These are phyloP conservation scores for Eupsilia transversa DNA, from an alignment of 2,888 invertebrate genomes.

Conservation along the genomic window DNA sequence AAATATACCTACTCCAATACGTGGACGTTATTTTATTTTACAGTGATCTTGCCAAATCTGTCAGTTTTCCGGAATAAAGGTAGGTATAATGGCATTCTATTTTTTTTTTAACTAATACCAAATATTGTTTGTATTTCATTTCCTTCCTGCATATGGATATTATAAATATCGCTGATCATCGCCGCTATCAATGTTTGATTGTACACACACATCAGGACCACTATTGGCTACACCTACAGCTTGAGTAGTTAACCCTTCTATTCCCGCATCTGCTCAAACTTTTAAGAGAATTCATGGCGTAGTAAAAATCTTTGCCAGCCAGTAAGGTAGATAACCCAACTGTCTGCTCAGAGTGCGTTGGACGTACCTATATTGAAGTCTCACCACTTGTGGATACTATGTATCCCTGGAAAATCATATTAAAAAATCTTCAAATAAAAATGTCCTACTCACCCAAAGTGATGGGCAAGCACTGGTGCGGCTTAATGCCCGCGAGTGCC, in stretches of 20 bases:
- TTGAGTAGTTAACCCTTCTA: background rate
- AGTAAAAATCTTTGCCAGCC: background rate
- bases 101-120: background rate
- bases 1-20: background rate
- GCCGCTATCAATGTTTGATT: background rate
- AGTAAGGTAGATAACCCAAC: background rate
- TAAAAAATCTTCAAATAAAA: no score
- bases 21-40: background rate
- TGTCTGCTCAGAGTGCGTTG: background rate
- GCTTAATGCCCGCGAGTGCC: slow-evolving; percentile 98
- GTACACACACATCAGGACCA: no score
- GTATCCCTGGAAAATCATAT: background rate
- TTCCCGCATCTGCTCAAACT: background rate
- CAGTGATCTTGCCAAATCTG: background rate
- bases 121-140: background rate
- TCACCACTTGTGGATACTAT: background rate
- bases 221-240: no score
- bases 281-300: background rate
- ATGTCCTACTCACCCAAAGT: slow-evolving; percentile 92
- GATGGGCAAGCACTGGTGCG: slow-evolving; percentile 98
- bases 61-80: background rate
- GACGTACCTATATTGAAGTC: background rate
- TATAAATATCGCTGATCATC: no score
- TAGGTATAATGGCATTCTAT: background rate
- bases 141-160: background rate